A percentile compares a stretch with the other conserved stretches of the same genome.
These are phyloP conservation scores for Syrmaticus mikado DNA, from an alignment of 2,113 vertebrate genomes.

Conservation along the genomic window DNA sequence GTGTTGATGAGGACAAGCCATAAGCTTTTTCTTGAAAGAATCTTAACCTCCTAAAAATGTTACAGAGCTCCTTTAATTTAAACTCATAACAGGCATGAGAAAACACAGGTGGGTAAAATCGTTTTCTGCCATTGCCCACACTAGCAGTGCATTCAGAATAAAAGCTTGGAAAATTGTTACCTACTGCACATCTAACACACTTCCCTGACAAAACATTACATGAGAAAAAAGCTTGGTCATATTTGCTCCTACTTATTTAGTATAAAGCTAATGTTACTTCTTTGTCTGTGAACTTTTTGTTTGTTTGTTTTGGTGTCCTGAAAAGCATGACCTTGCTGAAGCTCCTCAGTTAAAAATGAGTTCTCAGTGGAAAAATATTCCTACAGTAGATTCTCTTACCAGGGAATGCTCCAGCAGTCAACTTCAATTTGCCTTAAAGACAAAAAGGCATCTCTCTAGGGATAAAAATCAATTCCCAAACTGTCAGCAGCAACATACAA, in stretches of 20 bases:
- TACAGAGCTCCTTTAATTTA: not conserved
- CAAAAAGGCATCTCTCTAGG: constrained; percentile 62
- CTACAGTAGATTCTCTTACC: constrained; percentile 36
- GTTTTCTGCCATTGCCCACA: not conserved
- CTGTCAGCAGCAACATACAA: constrained; percentile 60
- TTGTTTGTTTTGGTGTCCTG: not conserved
- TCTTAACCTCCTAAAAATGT: not conserved
- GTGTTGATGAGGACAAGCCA: not conserved
- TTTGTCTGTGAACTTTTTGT: not conserved
- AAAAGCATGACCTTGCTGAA: constrained; percentile 52
- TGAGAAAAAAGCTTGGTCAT: not conserved
- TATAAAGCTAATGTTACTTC: not conserved
- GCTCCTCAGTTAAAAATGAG: constrained; percentile 42
- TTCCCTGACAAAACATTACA: not conserved
- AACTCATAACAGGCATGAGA: not conserved
- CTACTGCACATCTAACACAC: not conserved
- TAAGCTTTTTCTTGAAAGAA: not conserved
- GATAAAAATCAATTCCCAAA: constrained; percentile 69
- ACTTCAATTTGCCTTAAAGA: constrained; percentile 68
- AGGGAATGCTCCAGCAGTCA: constrained; percentile 50
- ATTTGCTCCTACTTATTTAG: not conserved
- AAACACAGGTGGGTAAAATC: not conserved
- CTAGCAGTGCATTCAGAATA: not conserved
- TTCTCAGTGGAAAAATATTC: constrained; percentile 59
- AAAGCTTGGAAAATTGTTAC: not conserved